phyloP scores from a whole-genome alignment of 2,113 vertebrate species.

The Tragelaphus imberbis region DNA sequence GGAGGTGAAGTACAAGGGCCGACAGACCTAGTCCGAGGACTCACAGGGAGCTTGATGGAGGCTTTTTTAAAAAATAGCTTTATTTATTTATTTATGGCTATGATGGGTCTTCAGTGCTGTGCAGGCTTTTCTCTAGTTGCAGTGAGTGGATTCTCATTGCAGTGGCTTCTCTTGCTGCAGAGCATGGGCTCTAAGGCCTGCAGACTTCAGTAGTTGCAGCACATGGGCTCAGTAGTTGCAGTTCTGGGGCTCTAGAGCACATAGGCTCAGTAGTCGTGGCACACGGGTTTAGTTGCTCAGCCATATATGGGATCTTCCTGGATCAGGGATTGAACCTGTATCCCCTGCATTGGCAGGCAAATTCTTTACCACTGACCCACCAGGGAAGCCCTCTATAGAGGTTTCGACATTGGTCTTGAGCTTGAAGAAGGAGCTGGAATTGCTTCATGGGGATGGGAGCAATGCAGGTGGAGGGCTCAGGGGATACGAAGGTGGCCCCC shows the following conservation, averaged over 20 bases:
- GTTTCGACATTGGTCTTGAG: not conserved
- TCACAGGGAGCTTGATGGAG: not conserved
- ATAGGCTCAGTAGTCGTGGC: not conserved
- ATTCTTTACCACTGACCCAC: not conserved
- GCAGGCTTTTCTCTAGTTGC: not conserved
- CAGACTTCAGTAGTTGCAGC: not conserved
- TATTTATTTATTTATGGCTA: not conserved
- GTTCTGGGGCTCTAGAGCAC: not conserved
- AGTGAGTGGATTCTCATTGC: not conserved
- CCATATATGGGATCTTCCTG: not conserved
- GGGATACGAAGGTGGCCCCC: not conserved
- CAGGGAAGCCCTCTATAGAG: not conserved
- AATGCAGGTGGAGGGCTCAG: not conserved
- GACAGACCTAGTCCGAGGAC: not conserved
- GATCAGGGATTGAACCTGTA: not conserved
- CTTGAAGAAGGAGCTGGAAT: not conserved
- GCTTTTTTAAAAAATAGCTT: not conserved
- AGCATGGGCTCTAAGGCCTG: not conserved
- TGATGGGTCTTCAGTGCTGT: not conserved
- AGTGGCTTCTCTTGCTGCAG: not conserved
- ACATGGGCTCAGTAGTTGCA: not conserved
- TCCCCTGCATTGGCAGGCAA: not conserved
- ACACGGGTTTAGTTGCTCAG: not conserved
- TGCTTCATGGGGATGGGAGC: fast-evolving
- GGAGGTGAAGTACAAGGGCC: not conserved